phyloP scores from a whole-genome alignment of 2,888 invertebrate species.

The Drosophila prostipennis region DNA sequence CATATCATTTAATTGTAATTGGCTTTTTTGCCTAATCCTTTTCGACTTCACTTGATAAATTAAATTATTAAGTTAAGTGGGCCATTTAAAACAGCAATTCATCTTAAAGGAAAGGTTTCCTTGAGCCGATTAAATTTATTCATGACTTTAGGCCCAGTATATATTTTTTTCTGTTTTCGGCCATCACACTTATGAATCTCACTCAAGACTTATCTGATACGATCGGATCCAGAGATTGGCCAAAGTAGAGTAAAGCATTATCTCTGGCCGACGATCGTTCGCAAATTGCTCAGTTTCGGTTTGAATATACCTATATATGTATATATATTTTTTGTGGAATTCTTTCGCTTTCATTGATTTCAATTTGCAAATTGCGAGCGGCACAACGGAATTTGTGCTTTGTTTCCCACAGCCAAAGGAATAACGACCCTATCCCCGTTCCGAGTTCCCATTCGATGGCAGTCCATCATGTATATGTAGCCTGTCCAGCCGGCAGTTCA shows the following conservation, averaged over 20 bases:
- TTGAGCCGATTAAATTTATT: not conserved
- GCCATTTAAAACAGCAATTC: not conserved
- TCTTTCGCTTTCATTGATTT: constrained; percentile 71
- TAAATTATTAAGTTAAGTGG: not conserved
- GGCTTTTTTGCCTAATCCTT: not conserved
- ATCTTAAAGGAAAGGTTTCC: not conserved
- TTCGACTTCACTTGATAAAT: not conserved
- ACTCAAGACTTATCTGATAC: not conserved
- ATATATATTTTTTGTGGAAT: constrained; percentile 17
- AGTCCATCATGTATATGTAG: constrained; percentile 8
- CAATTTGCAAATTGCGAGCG: constrained; percentile 73
- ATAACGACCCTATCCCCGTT: constrained; percentile 35
- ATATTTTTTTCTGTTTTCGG: not conserved
- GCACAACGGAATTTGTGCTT: constrained; percentile 51
- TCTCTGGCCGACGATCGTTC: constrained; percentile 24
- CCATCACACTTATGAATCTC: not conserved
- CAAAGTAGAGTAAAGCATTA: constrained; percentile 24
- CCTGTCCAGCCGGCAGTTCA: constrained; percentile 37
- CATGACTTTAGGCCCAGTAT: not conserved
- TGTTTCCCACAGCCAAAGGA: constrained; percentile 49
- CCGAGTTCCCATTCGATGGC: constrained; percentile 17
- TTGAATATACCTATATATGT: constrained; percentile 5
- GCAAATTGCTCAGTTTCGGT: constrained; percentile 31
- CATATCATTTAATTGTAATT: not conserved
- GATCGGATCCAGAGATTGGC: constrained; percentile 10